A percentile compares a stretch with the other conserved stretches of the same genome.
Conservation (phyloP, 53 echinoderm and acorn worm species). For the Astropecten irregularis region DNA sequence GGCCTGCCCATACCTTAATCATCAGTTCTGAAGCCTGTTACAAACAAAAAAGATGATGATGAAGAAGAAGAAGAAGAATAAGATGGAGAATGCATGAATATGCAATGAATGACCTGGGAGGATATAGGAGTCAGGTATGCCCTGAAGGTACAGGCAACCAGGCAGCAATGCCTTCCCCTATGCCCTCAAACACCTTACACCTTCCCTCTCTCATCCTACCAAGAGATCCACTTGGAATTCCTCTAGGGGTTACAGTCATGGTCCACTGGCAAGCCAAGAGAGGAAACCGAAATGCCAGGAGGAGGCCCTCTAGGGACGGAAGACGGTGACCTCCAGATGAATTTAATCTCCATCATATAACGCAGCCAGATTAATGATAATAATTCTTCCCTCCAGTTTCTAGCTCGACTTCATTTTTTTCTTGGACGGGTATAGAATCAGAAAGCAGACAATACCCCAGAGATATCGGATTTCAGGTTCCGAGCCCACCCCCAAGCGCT, state of each 20-base stretch:
- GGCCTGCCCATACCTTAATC: too few relatives aligned
- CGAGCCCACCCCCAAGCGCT: too few relatives aligned
- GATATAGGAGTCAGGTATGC: not conserved
- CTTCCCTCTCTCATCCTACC: not conserved
- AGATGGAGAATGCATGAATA: too few relatives aligned
- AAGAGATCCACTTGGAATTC: conserved; percentile 27
- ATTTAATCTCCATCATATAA: conserved; percentile 51
- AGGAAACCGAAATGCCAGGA: too few relatives aligned
- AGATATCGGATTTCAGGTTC: conserved; percentile 52
- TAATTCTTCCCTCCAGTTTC: conserved; percentile 32
- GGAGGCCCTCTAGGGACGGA: too few relatives aligned
- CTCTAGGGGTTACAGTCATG: too few relatives aligned
- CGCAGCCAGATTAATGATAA: conserved; percentile 45
- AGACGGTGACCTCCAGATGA: conserved; percentile 42
- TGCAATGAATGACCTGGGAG: too few relatives aligned
- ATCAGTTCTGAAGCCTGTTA: too few relatives aligned
- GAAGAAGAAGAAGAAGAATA: too few relatives aligned
- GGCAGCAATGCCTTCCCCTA: not conserved
- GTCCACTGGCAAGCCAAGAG: too few relatives aligned
- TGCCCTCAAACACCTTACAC: not conserved
- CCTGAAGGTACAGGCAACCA: conserved; percentile 10
- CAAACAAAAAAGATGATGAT: too few relatives aligned
- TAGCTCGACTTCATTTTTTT: not conserved
- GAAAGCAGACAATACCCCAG: not conserved
- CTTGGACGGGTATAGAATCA: conserved; percentile 24